Percentiles rank a stretch among this genome's conserved stretches.
phyloP scores from a whole-genome alignment of 2,888 invertebrate species.

The Brenthis ino region DNA sequence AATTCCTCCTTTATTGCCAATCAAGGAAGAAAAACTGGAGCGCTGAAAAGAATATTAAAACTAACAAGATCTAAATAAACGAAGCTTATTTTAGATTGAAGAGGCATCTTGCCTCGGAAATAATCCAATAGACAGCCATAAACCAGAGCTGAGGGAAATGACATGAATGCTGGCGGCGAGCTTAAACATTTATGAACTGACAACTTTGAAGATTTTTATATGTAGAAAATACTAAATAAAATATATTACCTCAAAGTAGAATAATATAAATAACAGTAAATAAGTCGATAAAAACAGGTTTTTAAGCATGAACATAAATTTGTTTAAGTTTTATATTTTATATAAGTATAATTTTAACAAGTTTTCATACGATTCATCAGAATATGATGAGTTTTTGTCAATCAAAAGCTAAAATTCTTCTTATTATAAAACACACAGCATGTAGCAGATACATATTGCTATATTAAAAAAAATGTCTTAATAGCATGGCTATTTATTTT shows the following conservation, averaged over 20 bases:
- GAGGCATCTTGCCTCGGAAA: conserved; percentile 66
- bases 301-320: no score
- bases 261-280: neutral
- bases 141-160: conserved; percentile 68
- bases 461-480: no score
- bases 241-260: no score
- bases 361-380: no score
- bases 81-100: conserved; percentile 62
- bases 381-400: no score
- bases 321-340: no score
- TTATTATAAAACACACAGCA: no score
- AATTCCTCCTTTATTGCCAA: conserved; percentile 20
- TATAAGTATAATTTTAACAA: no score
- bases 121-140: conserved; percentile 75
- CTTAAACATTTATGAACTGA: conserved; percentile 13
- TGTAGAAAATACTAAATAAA: neutral
- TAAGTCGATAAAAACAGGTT: no score
- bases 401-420: no score
- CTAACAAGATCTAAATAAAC: conserved; percentile 46
- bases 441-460: no score
- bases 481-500: no score
- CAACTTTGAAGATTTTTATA: conserved; percentile 5
- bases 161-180: conserved; percentile 53
- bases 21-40: conserved; percentile 29
- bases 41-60: conserved; percentile 42